Evolutionary conservation across 64 coral and sea anemone genomes (phyloP).

Genomic region (Dendrophyllia cribrosa): DNA sequence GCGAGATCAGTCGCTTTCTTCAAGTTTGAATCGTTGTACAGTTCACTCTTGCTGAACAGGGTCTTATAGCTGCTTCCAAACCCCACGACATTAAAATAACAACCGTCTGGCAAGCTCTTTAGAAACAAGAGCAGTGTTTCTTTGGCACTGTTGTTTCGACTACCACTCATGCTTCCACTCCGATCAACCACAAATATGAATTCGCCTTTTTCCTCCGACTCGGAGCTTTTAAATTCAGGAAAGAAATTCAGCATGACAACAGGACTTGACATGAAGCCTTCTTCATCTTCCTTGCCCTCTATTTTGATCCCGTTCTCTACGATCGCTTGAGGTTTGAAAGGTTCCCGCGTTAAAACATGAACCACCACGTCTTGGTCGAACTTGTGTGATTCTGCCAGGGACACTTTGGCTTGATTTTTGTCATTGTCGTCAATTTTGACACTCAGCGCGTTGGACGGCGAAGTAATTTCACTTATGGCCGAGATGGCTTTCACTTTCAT

Average conservation of each 20-base stretch:
- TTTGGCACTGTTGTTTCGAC: slow-evolving; percentile 57
- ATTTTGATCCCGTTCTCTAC: slow-evolving; percentile 79
- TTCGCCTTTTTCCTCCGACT: slow-evolving; percentile 63
- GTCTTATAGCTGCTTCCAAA: slow-evolving; percentile 59
- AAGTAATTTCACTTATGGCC: slow-evolving; percentile 44
- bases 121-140: slow-evolving; percentile 88
- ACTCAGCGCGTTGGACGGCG: slow-evolving; percentile 23
- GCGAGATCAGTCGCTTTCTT: slow-evolving; percentile 63
- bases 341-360: slow-evolving; percentile 62
- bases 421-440: slow-evolving; percentile 60
- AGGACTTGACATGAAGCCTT: slow-evolving; percentile 71
- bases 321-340: slow-evolving; percentile 69
- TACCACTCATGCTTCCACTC: slow-evolving; percentile 93
- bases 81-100: slow-evolving; percentile 92
- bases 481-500: slow-evolving; percentile 70
- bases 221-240: slow-evolving; percentile 76
- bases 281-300: slow-evolving; percentile 26
- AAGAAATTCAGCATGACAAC: slow-evolving; percentile 96
- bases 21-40: slow-evolving; percentile 69
- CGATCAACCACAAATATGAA: slow-evolving; percentile 95
- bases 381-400: slow-evolving; percentile 50
- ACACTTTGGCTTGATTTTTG: slow-evolving; percentile 51
- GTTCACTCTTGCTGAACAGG: slow-evolving; percentile 63
- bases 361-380: slow-evolving; percentile 70
- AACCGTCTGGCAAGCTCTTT: slow-evolving; percentile 85